Base-by-base conservation (phyloP, 2,113 vertebrate genomes). In the Triplophysa siluroides region DNA sequence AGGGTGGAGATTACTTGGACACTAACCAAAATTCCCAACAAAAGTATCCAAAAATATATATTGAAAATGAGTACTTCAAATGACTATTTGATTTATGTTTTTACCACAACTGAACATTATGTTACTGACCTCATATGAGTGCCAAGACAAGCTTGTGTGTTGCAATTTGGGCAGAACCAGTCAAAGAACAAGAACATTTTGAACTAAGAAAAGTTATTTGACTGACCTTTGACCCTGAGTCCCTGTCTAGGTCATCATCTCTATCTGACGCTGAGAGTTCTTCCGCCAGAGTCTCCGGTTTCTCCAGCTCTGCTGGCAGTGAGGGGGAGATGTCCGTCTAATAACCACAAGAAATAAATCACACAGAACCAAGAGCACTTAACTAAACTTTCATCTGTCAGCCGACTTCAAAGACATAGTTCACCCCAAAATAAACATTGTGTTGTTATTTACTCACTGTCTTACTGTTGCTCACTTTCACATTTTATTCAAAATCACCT, bases 181-280 rank as follows among this genome's bases (percentile, higher is more conserved):
- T 24, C 19, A 52, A 38, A n/a, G 18, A 16, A 38, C n/a, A 6
- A 6, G 23, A 26, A 70, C 8, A 70, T 70, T 45, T 19, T 70
- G 52, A 70, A 70, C 7, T 16, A 19, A 73, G 58, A 50, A 24
- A 64, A 26, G 38, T 38, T 14, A 16, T 41, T 45, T 41, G 65
- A 24, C 6, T 56, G 4, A 91, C 92, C 90, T 92, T 92, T 86
- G 92, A 91, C 56, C 85, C 89, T 0, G 84, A 85, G 4, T 91
- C 90, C 75, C 86, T 90, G 72, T 90, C 87, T 65, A 87, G 66
- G 24, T 91, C 88, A 24, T 91, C 89, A 10, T 90, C 87, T 47
- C 45, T 24, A 21, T 83, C 72, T 65, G 82, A 62, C 2, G 54
- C 26, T n/a, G 61, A 76, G 33, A 78, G 65, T 5, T 86, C 86